Percentiles rank a stretch among this genome's conserved stretches.
These are phyloP conservation scores for Pomacea maculata DNA, from an alignment of 1,140 invertebrate genomes.

Conservation along the genomic window DNA sequence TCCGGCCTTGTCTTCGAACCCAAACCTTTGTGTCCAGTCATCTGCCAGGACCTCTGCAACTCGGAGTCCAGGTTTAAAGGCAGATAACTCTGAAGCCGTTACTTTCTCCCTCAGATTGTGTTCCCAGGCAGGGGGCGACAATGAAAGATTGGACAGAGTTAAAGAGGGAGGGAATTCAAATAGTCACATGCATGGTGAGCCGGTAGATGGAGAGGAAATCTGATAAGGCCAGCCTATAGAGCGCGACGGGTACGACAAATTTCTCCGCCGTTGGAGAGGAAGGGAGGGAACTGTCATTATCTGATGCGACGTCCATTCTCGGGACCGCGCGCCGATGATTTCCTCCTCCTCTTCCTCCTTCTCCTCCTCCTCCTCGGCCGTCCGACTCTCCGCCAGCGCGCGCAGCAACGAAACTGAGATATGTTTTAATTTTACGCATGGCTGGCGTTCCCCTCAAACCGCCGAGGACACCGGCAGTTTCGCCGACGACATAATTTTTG, in stretches of 20 bases:
- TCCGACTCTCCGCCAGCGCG: neutral
- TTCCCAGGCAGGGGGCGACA: too few relatives aligned
- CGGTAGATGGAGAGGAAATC: too few relatives aligned
- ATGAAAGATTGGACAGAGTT: too few relatives aligned
- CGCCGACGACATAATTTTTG: constrained; percentile 16
- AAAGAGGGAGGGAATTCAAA: too few relatives aligned
- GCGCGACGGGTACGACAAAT: too few relatives aligned
- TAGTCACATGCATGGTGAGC: too few relatives aligned
- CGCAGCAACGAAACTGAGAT: constrained; percentile 10
- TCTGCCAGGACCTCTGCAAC: neutral
- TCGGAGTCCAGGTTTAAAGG: too few relatives aligned
- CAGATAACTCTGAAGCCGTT: too few relatives aligned
- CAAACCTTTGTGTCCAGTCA: neutral
- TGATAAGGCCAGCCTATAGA: too few relatives aligned
- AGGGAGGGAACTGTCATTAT: constrained; percentile 11
- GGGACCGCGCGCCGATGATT: neutral
- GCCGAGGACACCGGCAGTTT: neutral
- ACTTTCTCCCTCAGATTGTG: too few relatives aligned
- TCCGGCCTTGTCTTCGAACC: too few relatives aligned
- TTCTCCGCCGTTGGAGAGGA: neutral
- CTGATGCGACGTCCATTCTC: constrained; percentile 20
- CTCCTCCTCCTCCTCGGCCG: neutral
- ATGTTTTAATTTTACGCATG: constrained; percentile 25
- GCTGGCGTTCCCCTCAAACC: neutral
- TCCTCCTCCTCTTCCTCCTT: neutral